Conservation (phyloP, 2,797 vertebrate genomes). For the Clarias fuscus region DNA sequence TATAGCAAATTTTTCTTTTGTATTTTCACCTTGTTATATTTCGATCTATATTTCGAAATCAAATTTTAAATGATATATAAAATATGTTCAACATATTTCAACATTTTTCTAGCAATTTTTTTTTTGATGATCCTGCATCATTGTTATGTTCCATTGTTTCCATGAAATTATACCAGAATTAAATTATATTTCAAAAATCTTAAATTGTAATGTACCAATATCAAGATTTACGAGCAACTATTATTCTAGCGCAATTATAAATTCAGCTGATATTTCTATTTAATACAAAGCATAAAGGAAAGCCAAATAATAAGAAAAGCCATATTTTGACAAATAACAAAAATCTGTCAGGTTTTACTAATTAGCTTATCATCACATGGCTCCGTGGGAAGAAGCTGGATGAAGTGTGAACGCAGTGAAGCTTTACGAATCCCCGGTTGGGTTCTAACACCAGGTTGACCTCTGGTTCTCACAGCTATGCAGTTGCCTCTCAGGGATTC, state of each 20-base stretch:
- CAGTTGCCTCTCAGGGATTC: constrained; percentile 40
- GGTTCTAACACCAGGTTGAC: constrained; percentile 25
- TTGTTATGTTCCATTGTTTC: background rate
- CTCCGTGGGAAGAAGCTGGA: background rate
- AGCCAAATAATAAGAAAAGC: background rate
- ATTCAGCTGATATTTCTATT: background rate
- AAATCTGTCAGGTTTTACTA: background rate
- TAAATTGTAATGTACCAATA: background rate
- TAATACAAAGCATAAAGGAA: background rate
- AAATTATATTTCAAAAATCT: background rate
- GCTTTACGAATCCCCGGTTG: constrained; percentile 12
- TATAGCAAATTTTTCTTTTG: too few relatives aligned
- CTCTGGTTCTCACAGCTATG: constrained; percentile 44
- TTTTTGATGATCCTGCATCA: background rate
- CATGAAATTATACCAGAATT: background rate
- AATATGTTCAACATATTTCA: too few relatives aligned
- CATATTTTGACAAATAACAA: background rate
- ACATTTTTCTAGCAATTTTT: too few relatives aligned
- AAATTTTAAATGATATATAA: too few relatives aligned
- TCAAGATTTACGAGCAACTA: background rate
- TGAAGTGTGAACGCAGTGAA: background rate
- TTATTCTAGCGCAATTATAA: background rate
- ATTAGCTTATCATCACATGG: background rate
- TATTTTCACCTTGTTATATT: too few relatives aligned
- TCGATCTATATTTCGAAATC: too few relatives aligned